Base-by-base conservation (phyloP, 2,113 vertebrate genomes). In the Toxotes jaculatrix region DNA sequence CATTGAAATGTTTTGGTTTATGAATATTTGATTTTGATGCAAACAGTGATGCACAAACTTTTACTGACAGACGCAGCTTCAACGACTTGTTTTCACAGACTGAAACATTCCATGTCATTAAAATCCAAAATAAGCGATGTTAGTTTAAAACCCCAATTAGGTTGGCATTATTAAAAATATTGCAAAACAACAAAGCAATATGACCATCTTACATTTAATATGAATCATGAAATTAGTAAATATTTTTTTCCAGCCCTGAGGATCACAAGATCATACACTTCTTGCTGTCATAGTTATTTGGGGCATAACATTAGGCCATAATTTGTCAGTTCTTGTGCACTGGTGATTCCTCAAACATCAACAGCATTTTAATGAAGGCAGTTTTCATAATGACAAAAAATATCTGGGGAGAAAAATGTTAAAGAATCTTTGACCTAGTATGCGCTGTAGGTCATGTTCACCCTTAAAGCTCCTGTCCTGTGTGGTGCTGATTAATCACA, bases 401-500 rank as follows among this genome's bases (percentile, higher is more conserved):
- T 56, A 59, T 67, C 31, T 72, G 16, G 55, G 32, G 70, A 63
- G 27, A 72, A 69, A 67, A 89, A 86, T 69, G 68, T 73, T 83
- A 27, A 62, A 49, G 53, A 74, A 82, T 73, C 79, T 85, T 80
- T 91, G 86, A 87, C 86, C 86, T 55, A 27, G 65, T 74, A 65
- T 59, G 53, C 55, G 14, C 77, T 77, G 56, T 82, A 79, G 88
- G 80, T 83, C 88, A 82, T 84, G 79, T 81, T 87, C 87, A 88
- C 68, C 70, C 65, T 72, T 65, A 68, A 87, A 85, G 84, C 87
- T 71, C 61, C 66, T 72, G 82, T 83, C 90, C 86, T 75, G 84
- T 66, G 69, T 77, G 88, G 47, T 40, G 81, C 84, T 85, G 88
- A 93, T 91, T 83, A 80, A 91, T 92, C 80, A 84, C 77, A 82